Conservation (phyloP, 2,797 vertebrate genomes). For the Tinamus major region DNA sequence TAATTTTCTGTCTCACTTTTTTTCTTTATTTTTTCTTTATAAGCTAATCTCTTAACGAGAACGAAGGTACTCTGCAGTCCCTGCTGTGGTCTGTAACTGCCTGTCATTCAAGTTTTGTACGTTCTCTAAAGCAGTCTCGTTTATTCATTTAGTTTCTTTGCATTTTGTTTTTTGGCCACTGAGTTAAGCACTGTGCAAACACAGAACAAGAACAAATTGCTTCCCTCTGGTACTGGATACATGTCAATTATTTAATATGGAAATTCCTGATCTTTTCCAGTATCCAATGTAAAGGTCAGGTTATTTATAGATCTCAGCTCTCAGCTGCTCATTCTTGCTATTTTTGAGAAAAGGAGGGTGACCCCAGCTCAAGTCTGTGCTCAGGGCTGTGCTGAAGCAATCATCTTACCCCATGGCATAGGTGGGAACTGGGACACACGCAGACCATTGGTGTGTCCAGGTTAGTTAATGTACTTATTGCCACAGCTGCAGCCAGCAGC, state of each 20-base stretch:
- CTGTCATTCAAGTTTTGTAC: background rate
- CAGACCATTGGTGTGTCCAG: background rate
- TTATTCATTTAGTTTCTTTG: background rate
- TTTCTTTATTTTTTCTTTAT: background rate
- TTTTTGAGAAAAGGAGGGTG: background rate
- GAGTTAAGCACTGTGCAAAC: background rate
- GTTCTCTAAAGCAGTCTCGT: background rate
- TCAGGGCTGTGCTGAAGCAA: background rate
- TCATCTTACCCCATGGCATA: background rate
- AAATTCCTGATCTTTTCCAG: slow-evolving; percentile 1
- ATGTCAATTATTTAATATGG: background rate
- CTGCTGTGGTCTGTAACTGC: background rate
- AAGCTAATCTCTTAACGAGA: background rate
- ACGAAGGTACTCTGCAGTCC: background rate
- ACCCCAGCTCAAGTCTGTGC: background rate
- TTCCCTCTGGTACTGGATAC: background rate
- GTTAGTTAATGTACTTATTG: background rate
- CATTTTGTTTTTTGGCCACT: background rate
- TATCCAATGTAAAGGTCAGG: background rate
- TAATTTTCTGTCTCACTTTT: background rate
- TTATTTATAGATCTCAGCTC: background rate
- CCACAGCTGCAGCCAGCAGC: background rate
- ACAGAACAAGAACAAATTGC: background rate
- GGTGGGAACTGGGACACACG: background rate
- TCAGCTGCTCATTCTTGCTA: background rate